phyloP scores from a whole-genome alignment of 2,888 invertebrate genomes.

The Machimus atricapillus region DNA sequence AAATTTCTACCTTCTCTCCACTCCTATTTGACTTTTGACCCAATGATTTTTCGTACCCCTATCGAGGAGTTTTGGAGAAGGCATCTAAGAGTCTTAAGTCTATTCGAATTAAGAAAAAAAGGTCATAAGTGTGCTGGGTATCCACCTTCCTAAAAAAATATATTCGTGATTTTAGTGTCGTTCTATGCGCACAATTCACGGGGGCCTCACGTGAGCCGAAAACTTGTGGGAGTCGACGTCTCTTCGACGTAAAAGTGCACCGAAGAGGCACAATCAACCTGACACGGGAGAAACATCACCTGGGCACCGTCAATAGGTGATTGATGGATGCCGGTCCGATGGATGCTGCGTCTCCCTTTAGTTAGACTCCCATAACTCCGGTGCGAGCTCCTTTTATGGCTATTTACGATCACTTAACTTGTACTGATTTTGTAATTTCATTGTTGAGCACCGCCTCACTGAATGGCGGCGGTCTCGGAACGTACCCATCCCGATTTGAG shows the following conservation, averaged over 20 bases:
- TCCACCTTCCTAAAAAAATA: neutral
- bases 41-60: neutral
- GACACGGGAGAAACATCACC: conserved; percentile 1
- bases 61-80: neutral
- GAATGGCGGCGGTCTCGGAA: conserved; percentile 32
- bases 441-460: conserved; percentile 42
- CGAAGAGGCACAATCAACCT: conserved; percentile 8
- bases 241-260: conserved; percentile 11
- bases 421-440: conserved; percentile 45
- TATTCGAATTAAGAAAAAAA: neutral
- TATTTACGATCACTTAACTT: conserved; percentile 46
- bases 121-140: conserved; percentile 25
- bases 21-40: conserved; percentile 18
- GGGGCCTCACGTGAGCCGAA: neutral
- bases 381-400: conserved; percentile 31
- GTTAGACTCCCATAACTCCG: conserved; percentile 5
- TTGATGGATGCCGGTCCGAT: conserved; percentile 43
- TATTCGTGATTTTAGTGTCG: conserved; percentile 9
- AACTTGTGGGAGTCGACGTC: conserved; percentile 26
- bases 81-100: neutral
- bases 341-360: conserved; percentile 29
- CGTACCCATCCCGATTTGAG: conserved; percentile 18
- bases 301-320: conserved; percentile 45
- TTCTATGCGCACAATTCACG: neutral
- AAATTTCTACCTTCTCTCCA: conserved; percentile 20